Conservation (phyloP, 2,888 invertebrate genomes). For the Polyommatus icarus region DNA sequence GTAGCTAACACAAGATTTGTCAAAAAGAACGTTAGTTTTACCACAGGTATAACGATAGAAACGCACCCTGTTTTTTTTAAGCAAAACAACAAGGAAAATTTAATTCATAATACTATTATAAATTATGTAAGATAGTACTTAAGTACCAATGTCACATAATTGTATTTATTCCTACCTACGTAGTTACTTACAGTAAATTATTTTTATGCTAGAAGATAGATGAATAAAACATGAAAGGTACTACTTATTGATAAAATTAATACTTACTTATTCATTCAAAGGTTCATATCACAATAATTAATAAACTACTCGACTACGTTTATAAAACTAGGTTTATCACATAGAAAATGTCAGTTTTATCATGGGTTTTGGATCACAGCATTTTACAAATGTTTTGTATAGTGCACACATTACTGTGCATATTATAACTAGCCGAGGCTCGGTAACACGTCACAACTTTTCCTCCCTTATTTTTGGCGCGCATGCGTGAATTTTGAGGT, state of each 20-base stretch:
- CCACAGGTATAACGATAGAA: too few relatives aligned
- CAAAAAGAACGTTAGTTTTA: too few relatives aligned
- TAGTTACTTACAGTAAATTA: too few relatives aligned
- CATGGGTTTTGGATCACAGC: conserved; percentile 20
- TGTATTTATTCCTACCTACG: too few relatives aligned
- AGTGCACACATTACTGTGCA: conserved; percentile 36
- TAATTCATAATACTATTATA: too few relatives aligned
- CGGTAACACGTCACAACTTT: conserved; percentile 39
- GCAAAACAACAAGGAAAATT: too few relatives aligned
- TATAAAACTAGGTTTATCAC: conserved; percentile 37
- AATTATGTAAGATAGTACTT: too few relatives aligned
- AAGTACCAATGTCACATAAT: too few relatives aligned
- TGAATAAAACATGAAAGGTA: background rate
- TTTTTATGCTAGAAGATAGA: background rate
- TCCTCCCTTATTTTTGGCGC: conserved; percentile 48
- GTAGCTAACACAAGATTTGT: too few relatives aligned
- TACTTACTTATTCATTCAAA: conserved; percentile 27
- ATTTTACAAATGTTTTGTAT: conserved; percentile 30
- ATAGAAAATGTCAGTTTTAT: conserved; percentile 26
- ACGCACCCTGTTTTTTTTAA: too few relatives aligned
- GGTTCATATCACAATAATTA: conserved; percentile 39
- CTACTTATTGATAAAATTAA: background rate
- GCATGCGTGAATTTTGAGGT: conserved; percentile 67
- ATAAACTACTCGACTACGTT: conserved; percentile 20
- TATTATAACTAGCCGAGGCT: conserved; percentile 38